Conservation (phyloP, 2,888 invertebrate species). For the Sinohyriopsis cumingii region DNA sequence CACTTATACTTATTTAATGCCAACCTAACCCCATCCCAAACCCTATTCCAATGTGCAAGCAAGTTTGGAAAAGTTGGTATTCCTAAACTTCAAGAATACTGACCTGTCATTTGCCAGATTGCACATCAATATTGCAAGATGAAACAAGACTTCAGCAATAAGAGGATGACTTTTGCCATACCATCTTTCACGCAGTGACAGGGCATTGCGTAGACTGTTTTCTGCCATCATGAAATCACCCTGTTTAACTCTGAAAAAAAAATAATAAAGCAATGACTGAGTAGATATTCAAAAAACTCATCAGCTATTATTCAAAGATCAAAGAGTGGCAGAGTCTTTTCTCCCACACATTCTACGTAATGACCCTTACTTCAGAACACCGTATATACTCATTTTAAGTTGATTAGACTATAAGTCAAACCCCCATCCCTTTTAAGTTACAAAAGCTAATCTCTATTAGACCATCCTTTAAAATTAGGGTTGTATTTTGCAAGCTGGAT, state of each 20-base stretch:
- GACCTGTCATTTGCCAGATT: conserved; percentile 49
- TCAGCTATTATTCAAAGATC: background rate
- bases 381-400: background rate
- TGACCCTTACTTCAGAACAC: background rate
- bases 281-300: background rate
- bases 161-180: conserved; percentile 60
- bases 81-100: conserved; percentile 17
- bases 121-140: conserved; percentile 53
- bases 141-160: conserved; percentile 59
- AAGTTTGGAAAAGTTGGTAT: no score
- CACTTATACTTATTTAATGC: no score
- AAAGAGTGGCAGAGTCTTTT: no score
- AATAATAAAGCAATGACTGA: background rate
- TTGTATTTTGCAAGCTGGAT: no score
- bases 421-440: no score
- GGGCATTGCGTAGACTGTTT: conserved; percentile 49
- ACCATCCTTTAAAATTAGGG: no score
- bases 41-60: no score
- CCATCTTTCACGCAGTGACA: conserved; percentile 55
- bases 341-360: no score
- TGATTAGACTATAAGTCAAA: no score
- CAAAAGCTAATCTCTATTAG: no score
- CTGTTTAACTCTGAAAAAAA: conserved; percentile 45
- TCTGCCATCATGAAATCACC: conserved; percentile 56
- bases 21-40: no score